Percentiles rank a stretch among this genome's conserved stretches.
phyloP scores from a whole-genome alignment of 2,797 vertebrate genomes.

The Gallirallus australis region DNA sequence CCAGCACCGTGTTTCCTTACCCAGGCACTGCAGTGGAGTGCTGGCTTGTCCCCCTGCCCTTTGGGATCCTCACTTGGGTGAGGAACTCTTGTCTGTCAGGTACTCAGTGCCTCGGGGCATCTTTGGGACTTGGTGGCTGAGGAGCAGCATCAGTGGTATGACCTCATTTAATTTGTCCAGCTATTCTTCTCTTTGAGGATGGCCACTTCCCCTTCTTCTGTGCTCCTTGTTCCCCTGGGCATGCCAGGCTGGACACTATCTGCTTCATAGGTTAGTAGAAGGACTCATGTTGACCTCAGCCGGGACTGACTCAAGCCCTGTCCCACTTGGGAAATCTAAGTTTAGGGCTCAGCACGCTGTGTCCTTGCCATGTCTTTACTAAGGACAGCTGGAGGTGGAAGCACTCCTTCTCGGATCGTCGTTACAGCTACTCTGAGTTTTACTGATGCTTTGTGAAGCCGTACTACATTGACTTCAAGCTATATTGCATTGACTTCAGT shows the following conservation, averaged over 20 bases:
- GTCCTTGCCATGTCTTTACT: background rate
- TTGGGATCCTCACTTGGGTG: background rate
- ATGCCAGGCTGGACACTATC: background rate
- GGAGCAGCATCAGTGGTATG: background rate
- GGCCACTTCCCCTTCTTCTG: background rate
- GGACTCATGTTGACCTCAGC: background rate
- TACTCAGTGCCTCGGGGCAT: rapidly evolving
- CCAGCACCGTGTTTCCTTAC: background rate
- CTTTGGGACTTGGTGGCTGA: background rate
- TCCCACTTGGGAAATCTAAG: background rate
- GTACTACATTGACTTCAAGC: background rate
- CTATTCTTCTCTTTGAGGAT: background rate
- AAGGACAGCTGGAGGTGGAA: background rate
- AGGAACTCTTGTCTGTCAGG: background rate
- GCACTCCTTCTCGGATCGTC: background rate
- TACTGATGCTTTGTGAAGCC: background rate
- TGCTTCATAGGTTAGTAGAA: background rate
- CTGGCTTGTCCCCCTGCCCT: background rate
- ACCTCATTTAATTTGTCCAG: background rate
- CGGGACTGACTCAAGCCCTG: background rate
- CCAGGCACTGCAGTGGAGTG: rapidly evolving
- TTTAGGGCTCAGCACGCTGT: rapidly evolving
- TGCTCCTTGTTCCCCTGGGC: too few relatives aligned
- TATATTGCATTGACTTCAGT: background rate
- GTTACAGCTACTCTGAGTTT: background rate